These are phyloP conservation scores for Crotophaga sulcirostris DNA, from an alignment of 2,113 vertebrate species.

Conservation along the genomic window DNA sequence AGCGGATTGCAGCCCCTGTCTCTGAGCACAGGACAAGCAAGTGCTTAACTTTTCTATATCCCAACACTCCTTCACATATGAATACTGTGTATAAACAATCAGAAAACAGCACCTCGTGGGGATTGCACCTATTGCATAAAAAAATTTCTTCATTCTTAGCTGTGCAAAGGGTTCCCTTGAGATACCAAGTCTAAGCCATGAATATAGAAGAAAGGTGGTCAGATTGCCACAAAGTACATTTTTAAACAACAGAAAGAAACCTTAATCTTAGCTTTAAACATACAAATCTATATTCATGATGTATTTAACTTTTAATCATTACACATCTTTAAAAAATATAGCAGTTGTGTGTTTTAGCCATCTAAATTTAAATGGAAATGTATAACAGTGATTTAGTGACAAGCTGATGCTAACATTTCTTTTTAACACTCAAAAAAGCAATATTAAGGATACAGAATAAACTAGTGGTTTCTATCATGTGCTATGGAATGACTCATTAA, in stretches of 20 bases:
- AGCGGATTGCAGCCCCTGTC: background rate
- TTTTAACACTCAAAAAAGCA: background rate
- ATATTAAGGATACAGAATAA: background rate
- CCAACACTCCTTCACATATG: background rate
- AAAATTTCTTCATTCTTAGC: background rate
- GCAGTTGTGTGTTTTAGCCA: background rate
- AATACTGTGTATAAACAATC: background rate
- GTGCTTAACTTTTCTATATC: background rate
- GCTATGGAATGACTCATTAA: background rate
- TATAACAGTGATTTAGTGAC: background rate
- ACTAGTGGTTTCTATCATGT: background rate
- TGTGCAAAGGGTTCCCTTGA: background rate
- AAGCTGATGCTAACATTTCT: background rate
- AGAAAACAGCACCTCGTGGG: background rate
- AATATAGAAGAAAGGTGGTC: background rate
- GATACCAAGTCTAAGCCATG: background rate
- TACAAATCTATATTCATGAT: background rate
- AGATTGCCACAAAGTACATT: no score
- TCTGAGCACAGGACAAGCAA: background rate
- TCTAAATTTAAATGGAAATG: background rate
- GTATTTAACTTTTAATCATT: no score
- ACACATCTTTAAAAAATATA: background rate
- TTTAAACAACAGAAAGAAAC: no score
- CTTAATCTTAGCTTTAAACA: background rate
- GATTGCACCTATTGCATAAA: background rate